Evolutionary conservation across 2,113 vertebrate genomes (phyloP).

Genomic region (Lamprotornis superbus): DNA sequence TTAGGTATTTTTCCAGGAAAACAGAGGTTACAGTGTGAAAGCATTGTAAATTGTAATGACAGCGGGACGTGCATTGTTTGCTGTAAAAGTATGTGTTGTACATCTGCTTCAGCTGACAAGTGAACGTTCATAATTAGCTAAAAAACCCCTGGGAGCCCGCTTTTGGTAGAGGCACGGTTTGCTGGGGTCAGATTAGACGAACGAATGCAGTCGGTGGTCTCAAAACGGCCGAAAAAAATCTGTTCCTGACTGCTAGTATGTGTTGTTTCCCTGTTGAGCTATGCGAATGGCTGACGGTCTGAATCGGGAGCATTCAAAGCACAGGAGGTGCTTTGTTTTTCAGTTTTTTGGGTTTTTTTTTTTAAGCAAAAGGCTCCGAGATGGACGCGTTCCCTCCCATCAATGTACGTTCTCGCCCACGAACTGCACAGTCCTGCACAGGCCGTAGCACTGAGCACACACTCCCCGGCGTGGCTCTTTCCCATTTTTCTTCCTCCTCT

Average conservation of each 20-base stretch:
- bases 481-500: neutral
- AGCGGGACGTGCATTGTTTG: rapidly evolving
- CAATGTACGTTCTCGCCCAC: too few species aligned
- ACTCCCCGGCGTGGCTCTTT: rapidly evolving
- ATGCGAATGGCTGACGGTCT: rapidly evolving
- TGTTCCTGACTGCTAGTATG: neutral
- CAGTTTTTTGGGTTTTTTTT: too few species aligned
- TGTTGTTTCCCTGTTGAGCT: rapidly evolving
- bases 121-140: rapidly evolving
- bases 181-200: rapidly evolving
- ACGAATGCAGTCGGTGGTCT: rapidly evolving
- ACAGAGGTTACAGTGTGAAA: rapidly evolving
- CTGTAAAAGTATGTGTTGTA: rapidly evolving
- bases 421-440: too few species aligned
- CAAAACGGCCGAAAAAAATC: too few species aligned
- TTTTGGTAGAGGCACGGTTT: rapidly evolving
- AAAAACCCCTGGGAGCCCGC: rapidly evolving
- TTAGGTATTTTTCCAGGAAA: rapidly evolving
- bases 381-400: too few species aligned
- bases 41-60: neutral
- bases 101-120: rapidly evolving
- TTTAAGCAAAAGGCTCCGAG: neutral
- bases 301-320: neutral
- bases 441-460: neutral
- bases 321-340: rapidly evolving